A percentile compares a stretch with the other conserved stretches of the same genome.
phyloP scores from a whole-genome alignment of 37 sponge, comb jelly and placozoan species.

The Bolinopsis microptera region DNA sequence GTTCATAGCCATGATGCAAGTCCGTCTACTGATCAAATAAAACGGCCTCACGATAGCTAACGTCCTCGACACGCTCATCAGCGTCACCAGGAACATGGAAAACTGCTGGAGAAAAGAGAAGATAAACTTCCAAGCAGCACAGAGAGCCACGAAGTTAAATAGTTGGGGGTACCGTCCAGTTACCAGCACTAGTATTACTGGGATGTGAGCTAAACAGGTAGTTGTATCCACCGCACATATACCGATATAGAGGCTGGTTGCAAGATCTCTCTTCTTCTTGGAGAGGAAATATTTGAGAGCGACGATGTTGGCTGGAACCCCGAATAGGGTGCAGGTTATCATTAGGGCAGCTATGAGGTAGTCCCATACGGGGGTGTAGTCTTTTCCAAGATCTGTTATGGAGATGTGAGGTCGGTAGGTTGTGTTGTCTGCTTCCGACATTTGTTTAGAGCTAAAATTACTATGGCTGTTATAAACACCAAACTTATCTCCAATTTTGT shows the following conservation, averaged over 20 bases:
- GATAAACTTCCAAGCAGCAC: not conserved
- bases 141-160: not conserved
- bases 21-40: not conserved
- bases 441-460: too few species aligned
- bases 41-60: not conserved
- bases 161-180: not conserved
- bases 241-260: not conserved
- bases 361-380: not conserved
- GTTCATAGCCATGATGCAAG: not conserved
- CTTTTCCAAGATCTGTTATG: not conserved
- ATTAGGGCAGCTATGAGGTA: not conserved
- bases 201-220: not conserved
- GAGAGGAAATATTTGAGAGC: not conserved
- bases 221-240: not conserved
- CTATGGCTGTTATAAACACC: too few species aligned
- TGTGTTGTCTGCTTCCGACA: too few species aligned
- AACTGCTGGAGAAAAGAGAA: slow-evolving; percentile 2
- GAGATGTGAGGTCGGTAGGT: not conserved
- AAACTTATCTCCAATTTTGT: too few species aligned
- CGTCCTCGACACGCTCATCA: slow-evolving; percentile 11
- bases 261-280: not conserved
- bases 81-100: not conserved
- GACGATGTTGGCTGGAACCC: slow-evolving; percentile 3
- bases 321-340: not conserved
- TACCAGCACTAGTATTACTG: not conserved